These are phyloP conservation scores for Enteromius unitaeniatus DNA, from an alignment of 2,797 vertebrate species.

Conservation along the genomic window DNA sequence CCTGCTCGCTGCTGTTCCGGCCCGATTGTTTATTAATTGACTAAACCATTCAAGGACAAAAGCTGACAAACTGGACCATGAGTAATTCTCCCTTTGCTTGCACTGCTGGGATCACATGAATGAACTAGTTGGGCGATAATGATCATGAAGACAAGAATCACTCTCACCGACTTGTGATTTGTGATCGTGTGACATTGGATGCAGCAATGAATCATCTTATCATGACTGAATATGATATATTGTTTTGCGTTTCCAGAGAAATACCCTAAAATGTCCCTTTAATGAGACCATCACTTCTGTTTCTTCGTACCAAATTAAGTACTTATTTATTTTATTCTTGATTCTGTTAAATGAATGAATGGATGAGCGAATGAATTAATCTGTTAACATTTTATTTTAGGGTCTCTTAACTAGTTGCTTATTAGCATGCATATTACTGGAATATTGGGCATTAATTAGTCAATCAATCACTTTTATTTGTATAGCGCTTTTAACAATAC, in stretches of 20 bases:
- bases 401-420: too few species aligned
- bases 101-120: slow-evolving; percentile 14
- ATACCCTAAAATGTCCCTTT: neutral
- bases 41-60: slow-evolving; percentile 74
- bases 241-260: slow-evolving; percentile 3
- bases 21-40: slow-evolving; percentile 69
- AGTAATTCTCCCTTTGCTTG: slow-evolving; percentile 59
- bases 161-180: slow-evolving; percentile 42
- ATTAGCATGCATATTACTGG: too few species aligned
- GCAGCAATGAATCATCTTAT: slow-evolving; percentile 24
- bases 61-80: slow-evolving; percentile 71
- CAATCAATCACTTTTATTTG: too few species aligned
- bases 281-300: neutral
- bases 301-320: neutral
- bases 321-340: neutral
- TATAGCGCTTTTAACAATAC: too few species aligned
- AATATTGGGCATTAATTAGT: too few species aligned
- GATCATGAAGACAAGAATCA: slow-evolving; percentile 18
- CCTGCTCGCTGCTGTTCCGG: slow-evolving; percentile 61
- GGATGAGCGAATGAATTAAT: too few species aligned
- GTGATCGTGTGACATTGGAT: slow-evolving; percentile 27
- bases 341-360: too few species aligned
- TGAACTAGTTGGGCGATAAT: neutral
- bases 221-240: slow-evolving; percentile 1
- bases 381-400: too few species aligned